Conservation (phyloP, 2,797 vertebrate genomes). For the Sebastes matsubarae region DNA sequence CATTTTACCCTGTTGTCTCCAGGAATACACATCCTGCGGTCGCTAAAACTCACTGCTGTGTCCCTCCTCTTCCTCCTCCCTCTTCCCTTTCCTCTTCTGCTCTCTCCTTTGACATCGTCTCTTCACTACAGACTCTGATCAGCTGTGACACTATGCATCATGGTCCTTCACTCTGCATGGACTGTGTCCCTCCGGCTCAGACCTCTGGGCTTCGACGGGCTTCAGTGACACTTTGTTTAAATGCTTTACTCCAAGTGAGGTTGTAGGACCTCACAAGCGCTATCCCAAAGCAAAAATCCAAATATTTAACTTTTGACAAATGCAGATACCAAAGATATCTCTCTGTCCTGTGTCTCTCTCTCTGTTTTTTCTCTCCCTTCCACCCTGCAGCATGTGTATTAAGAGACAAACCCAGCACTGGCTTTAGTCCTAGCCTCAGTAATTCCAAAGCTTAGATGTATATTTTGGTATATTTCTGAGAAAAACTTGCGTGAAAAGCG, state of each 20-base stretch:
- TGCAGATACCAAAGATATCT: constrained; percentile 99
- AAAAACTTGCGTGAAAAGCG: constrained; percentile 83
- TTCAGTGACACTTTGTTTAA: constrained; percentile 89
- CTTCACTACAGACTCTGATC: constrained; percentile 85
- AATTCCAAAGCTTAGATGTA: constrained; percentile 99
- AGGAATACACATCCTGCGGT: constrained; percentile 63
- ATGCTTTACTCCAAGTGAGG: constrained; percentile 89
- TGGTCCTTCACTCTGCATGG: constrained; percentile 91
- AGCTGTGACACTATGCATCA: constrained; percentile 99
- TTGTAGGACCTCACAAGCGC: constrained; percentile 95
- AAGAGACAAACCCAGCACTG: constrained; percentile 99
- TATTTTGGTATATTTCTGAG: constrained; percentile 99
- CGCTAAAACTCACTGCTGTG: constrained; percentile 59
- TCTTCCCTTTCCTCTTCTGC: background rate
- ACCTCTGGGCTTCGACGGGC: constrained; percentile 67
- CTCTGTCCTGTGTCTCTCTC: constrained; percentile 79
- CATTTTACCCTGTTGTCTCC: constrained; percentile 58
- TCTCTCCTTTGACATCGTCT: constrained; percentile 43
- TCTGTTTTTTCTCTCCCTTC: constrained; percentile 80
- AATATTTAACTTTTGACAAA: constrained; percentile 99
- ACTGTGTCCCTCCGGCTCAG: constrained; percentile 79
- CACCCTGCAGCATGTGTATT: constrained; percentile 98
- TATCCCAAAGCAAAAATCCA: constrained; percentile 99
- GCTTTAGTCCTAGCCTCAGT: constrained; percentile 99
- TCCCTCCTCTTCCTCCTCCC: constrained; percentile 7